Evolutionary conservation across 2,797 vertebrate genomes (phyloP).

Genomic region (Brachyrhaphis roseni): DNA sequence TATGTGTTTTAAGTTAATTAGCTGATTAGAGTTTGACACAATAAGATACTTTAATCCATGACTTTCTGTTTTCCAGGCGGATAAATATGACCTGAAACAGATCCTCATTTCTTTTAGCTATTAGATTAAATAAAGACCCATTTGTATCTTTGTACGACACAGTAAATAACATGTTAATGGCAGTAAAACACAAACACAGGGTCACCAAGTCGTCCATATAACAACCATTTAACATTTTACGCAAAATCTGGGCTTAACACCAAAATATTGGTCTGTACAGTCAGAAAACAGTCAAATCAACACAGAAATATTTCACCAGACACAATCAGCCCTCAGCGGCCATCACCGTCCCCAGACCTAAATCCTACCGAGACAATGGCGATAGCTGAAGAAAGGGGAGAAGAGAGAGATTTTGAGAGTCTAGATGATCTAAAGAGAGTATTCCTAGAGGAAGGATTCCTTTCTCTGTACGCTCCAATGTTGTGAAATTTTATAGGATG

Average conservation of each 20-base stretch:
- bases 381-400: too few species aligned
- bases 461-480: background rate
- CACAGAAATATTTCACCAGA: background rate
- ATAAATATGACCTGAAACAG: background rate
- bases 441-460: background rate
- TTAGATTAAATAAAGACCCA: background rate
- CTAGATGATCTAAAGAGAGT: too few species aligned
- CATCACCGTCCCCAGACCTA: background rate
- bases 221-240: background rate
- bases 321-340: background rate
- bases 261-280: background rate
- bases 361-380: background rate
- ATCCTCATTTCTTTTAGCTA: background rate
- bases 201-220: background rate
- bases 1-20: background rate
- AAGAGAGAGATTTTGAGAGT: too few species aligned
- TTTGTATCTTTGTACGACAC: background rate
- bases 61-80: background rate
- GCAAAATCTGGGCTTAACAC: background rate
- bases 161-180: background rate
- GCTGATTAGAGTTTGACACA: background rate
- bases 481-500: background rate
- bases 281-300: background rate
- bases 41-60: too few species aligned
- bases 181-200: background rate